A percentile compares a stretch with the other conserved stretches of the same genome.
Conservation (phyloP, 2,797 vertebrate genomes). For the Sebastes trivittatus region DNA sequence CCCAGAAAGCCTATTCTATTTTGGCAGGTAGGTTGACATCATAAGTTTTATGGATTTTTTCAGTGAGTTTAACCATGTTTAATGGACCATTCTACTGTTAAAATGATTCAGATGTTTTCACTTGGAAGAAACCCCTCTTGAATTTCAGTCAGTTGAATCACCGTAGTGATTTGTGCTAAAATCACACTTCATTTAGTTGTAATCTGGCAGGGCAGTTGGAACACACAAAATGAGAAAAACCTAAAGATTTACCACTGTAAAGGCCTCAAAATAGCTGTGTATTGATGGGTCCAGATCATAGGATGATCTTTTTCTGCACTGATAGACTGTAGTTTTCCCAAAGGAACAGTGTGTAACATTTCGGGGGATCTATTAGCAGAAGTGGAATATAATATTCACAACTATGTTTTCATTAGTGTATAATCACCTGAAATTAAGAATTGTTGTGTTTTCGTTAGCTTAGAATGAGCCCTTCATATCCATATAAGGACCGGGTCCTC, state of each 20-base stretch:
- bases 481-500: no score
- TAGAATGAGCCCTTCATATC: no score
- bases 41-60: background rate
- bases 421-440: no score
- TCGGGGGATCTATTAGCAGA: no score
- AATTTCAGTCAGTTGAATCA: constrained; percentile 17
- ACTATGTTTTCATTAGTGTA: no score
- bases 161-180: background rate
- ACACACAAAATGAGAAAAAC: background rate
- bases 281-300: background rate
- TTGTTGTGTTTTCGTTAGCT: no score
- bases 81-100: constrained; percentile 2
- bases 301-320: background rate
- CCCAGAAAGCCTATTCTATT: constrained; percentile 12
- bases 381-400: no score
- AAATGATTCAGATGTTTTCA: background rate
- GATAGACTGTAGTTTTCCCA: background rate
- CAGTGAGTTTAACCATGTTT: background rate
- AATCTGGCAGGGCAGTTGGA: background rate
- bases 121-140: background rate
- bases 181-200: background rate
- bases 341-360: no score
- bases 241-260: background rate
- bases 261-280: background rate
- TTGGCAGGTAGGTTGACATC: background rate